Percentiles rank a stretch among this genome's conserved stretches.
These are phyloP conservation scores for Scytalopus superciliaris DNA, from an alignment of 2,113 vertebrate genomes.

Conservation along the genomic window DNA sequence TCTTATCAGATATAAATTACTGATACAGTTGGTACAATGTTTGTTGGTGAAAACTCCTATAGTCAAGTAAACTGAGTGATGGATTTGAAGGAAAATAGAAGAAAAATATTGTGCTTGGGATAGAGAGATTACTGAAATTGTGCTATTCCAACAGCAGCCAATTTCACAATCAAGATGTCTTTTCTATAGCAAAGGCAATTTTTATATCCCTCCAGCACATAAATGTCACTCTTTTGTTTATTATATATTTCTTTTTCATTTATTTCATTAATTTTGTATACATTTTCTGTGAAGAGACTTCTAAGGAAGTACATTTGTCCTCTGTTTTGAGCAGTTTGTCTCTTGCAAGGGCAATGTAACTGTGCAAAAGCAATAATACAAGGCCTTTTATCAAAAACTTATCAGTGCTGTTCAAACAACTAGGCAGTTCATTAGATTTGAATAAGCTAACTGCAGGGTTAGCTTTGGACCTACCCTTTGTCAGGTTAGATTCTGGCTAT, in stretches of 20 bases:
- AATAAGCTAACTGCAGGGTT: neutral
- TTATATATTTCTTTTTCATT: conserved; percentile 21
- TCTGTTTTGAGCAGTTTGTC: conserved; percentile 23
- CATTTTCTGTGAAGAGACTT: neutral
- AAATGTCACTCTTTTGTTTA: conserved; percentile 52
- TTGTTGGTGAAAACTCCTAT: neutral
- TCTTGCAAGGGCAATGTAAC: neutral
- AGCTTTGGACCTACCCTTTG: neutral
- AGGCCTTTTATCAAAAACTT: conserved; percentile 44
- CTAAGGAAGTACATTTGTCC: conserved; percentile 5
- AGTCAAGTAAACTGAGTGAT: conserved; percentile 7
- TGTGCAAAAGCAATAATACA: neutral
- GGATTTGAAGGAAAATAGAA: conserved; percentile 33
- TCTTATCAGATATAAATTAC: conserved; percentile 54
- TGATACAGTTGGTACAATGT: conserved; percentile 8
- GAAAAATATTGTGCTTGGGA: conserved; percentile 37
- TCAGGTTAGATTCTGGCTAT: neutral
- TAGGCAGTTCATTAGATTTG: neutral
- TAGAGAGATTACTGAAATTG: conserved; percentile 50
- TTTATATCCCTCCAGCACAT: conserved; percentile 34
- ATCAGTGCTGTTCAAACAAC: neutral
- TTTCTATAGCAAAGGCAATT: conserved; percentile 38
- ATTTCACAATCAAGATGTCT: conserved; percentile 61
- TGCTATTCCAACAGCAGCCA: conserved; percentile 7
- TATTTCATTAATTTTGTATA: conserved; percentile 47